Conservation (phyloP, 1,140 invertebrate genomes). For the Camponotus pennsylvanicus region DNA sequence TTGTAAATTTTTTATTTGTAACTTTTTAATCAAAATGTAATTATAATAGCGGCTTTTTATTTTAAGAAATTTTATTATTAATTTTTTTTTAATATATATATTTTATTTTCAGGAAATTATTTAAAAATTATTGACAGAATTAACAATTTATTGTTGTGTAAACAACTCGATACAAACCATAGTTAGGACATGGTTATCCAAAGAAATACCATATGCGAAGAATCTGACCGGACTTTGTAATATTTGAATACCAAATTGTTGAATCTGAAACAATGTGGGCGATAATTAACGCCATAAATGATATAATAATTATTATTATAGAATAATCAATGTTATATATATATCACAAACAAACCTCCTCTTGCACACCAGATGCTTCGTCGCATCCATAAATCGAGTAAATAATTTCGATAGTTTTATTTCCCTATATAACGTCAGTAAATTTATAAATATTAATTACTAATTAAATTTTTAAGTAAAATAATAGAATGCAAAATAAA, state of each 20-base stretch:
- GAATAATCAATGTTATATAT: neutral
- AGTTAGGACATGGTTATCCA: conserved; percentile 14
- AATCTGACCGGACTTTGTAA: conserved; percentile 20
- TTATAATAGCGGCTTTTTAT: neutral
- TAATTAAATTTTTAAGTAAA: neutral
- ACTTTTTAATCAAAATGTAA: neutral
- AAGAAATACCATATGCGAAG: neutral
- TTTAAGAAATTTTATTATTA: neutral
- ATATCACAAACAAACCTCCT: conserved; percentile 37
- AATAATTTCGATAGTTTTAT: conserved; percentile 25
- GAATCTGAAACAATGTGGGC: conserved; percentile 9
- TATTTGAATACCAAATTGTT: conserved; percentile 61
- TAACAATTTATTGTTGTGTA: neutral
- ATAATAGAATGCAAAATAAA: neutral
- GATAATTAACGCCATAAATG: neutral
- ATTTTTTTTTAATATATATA: conserved; percentile 2
- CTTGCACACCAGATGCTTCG: neutral
- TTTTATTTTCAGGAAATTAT: neutral
- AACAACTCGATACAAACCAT: conserved; percentile 20
- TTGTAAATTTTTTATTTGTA: too few species aligned
- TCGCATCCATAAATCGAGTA: conserved; percentile 26
- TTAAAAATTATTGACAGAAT: neutral
- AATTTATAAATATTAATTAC: too few species aligned
- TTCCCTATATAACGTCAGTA: neutral
- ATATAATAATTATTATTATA: too few species aligned